Evolutionary conservation across 2,113 vertebrate genomes (phyloP).

Genomic region (Rostratula benghalensis): DNA sequence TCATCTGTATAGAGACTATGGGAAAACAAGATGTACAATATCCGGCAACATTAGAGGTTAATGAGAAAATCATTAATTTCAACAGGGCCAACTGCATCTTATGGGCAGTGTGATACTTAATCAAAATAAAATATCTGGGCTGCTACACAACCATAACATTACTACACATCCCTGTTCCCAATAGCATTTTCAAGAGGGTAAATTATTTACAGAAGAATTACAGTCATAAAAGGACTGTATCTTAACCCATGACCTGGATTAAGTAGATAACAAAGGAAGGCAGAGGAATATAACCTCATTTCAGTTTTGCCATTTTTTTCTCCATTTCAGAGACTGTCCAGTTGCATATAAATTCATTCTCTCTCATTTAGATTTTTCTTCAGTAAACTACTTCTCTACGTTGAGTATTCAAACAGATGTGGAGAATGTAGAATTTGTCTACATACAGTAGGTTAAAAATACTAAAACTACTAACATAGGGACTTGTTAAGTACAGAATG

Average conservation of each 20-base stretch:
- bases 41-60: background rate
- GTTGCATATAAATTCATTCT: background rate
- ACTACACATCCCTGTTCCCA: background rate
- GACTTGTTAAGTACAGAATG: background rate
- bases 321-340: background rate
- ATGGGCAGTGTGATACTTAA: background rate
- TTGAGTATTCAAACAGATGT: background rate
- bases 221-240: background rate
- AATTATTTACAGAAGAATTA: background rate
- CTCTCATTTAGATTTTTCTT: background rate
- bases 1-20: background rate
- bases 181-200: background rate
- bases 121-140: background rate
- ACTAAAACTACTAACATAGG: background rate
- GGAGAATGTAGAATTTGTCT: background rate
- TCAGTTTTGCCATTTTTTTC: background rate
- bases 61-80: slow-evolving; percentile 12
- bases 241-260: background rate
- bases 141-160: background rate
- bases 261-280: background rate
- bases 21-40: background rate
- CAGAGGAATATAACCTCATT: background rate
- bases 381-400: background rate
- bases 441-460: background rate
- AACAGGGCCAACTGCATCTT: background rate